phyloP scores from a whole-genome alignment of 2,888 invertebrate genomes.

The Aproaerema taeniolella region DNA sequence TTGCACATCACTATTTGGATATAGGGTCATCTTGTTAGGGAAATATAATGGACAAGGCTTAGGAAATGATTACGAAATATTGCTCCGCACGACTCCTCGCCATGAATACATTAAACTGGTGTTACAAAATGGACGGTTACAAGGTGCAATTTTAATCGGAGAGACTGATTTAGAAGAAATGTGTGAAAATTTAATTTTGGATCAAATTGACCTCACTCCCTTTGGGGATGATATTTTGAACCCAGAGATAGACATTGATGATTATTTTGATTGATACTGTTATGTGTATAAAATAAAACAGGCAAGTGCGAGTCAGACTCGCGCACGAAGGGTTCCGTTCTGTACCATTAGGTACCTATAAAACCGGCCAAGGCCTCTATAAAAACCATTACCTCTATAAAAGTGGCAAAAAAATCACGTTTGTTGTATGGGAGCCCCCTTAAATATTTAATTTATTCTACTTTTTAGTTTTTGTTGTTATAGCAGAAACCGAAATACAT shows the following conservation, averaged over 20 bases:
- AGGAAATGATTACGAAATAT: constrained; percentile 86
- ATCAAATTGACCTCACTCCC: constrained; percentile 91
- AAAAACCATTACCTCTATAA: too few species aligned
- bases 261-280: constrained; percentile 97
- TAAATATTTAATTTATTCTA: too few species aligned
- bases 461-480: too few species aligned
- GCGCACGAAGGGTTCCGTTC: too few species aligned
- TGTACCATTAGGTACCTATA: too few species aligned
- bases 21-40: constrained; percentile 94
- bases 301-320: too few species aligned
- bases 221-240: constrained; percentile 96
- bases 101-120: constrained; percentile 93
- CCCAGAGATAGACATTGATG: constrained; percentile 98
- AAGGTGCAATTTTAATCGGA: constrained; percentile 97
- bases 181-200: constrained; percentile 97
- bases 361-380: too few species aligned
- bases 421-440: too few species aligned
- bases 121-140: constrained; percentile 87
- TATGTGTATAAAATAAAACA: too few species aligned
- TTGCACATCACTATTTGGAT: constrained; percentile 95
- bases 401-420: too few species aligned
- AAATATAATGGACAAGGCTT: constrained; percentile 95
- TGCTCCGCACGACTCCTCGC: constrained; percentile 89
- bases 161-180: constrained; percentile 98
- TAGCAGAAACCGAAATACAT: too few species aligned